Percentiles rank a stretch among this genome's conserved stretches.
Evolutionary conservation across 2,888 invertebrate genomes (phyloP).

Genomic region (Tineola bisselliella): DNA sequence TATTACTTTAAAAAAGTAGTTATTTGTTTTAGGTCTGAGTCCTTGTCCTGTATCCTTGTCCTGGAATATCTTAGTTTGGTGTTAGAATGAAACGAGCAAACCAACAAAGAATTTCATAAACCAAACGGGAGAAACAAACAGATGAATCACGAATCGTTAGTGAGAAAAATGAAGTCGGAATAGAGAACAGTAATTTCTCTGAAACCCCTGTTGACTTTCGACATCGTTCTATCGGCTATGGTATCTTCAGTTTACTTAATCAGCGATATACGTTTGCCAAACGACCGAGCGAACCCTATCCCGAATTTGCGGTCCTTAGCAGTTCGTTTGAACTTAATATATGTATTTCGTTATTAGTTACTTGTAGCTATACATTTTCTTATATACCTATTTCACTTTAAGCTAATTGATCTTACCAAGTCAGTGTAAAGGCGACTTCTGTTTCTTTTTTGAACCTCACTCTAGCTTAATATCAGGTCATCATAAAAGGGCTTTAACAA

Average conservation of each 20-base stretch:
- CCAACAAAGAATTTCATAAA: too few species aligned
- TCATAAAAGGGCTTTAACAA: too few species aligned
- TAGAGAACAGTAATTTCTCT: neutral
- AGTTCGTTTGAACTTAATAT: neutral
- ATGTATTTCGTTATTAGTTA: too few species aligned
- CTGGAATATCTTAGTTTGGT: too few species aligned
- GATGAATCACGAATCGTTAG: neutral
- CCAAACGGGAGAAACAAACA: neutral
- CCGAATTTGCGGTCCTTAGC: neutral
- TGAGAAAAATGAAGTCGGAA: neutral
- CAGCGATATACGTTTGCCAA: constrained; percentile 33
- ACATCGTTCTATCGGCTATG: constrained; percentile 48
- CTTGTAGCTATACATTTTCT: too few species aligned
- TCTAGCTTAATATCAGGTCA: neutral
- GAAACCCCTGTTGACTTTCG: constrained; percentile 63
- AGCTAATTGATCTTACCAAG: too few species aligned
- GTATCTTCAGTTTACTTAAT: constrained; percentile 68
- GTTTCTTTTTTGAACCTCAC: neutral
- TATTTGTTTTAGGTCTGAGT: too few species aligned
- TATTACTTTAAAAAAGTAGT: too few species aligned
- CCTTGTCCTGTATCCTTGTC: too few species aligned
- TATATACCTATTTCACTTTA: too few species aligned
- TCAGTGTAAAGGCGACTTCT: too few species aligned
- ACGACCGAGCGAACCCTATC: constrained; percentile 22
- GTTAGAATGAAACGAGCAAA: too few species aligned